Conservation (phyloP, 2,113 vertebrate genomes). For the Neolamprologus tretocephalus region DNA sequence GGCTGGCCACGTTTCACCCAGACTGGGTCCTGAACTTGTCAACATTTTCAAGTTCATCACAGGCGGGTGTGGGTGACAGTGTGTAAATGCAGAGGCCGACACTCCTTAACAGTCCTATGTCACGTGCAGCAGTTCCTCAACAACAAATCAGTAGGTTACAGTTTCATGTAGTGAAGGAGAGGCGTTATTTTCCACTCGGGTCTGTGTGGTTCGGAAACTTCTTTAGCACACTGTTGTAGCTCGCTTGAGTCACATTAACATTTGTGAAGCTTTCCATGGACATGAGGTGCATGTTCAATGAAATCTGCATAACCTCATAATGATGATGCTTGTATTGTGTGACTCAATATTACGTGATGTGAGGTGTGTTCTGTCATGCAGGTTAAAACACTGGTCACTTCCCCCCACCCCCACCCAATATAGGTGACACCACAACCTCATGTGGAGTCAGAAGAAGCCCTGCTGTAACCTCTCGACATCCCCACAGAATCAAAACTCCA, state of each 20-base stretch:
- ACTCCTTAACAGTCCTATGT: not conserved
- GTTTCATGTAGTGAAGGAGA: not conserved
- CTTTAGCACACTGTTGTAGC: not conserved
- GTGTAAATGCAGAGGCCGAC: not conserved
- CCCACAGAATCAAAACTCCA: not conserved
- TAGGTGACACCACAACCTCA: not conserved
- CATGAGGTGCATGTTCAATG: not conserved
- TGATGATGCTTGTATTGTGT: not conserved
- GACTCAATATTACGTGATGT: not conserved
- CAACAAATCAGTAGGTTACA: not conserved
- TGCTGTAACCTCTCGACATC: not conserved
- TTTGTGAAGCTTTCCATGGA: not conserved
- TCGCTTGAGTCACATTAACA: not conserved
- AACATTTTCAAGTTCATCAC: not conserved
- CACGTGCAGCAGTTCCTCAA: not conserved
- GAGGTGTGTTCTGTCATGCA: not conserved
- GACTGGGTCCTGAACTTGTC: not conserved
- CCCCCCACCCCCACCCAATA: not conserved
- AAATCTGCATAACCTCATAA: not conserved
- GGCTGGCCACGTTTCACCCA: not conserved
- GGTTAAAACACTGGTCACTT: not conserved
- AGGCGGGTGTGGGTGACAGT: not conserved
- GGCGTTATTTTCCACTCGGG: not conserved
- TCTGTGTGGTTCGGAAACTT: not conserved
- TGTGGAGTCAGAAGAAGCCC: slow-evolving; percentile 4